These are phyloP conservation scores for Achroia grisella DNA, from an alignment of 1,140 invertebrate species.

Conservation along the genomic window DNA sequence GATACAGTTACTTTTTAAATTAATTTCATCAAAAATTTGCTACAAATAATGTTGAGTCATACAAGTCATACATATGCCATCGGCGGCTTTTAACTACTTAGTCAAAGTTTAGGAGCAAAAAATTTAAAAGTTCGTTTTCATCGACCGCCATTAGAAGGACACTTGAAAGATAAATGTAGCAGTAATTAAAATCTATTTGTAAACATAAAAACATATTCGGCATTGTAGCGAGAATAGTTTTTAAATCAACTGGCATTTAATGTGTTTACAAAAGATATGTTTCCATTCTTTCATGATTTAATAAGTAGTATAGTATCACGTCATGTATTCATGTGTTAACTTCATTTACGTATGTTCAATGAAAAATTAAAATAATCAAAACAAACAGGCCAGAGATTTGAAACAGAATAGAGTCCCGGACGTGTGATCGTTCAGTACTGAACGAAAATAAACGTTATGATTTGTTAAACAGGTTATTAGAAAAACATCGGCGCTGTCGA, in stretches of 20 bases:
- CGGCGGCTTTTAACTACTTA: constrained; percentile 50
- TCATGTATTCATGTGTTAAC: constrained; percentile 24
- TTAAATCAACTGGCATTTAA: too few relatives aligned
- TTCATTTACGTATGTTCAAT: constrained; percentile 36
- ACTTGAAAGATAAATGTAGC: constrained; percentile 57
- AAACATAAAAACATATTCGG: background rate
- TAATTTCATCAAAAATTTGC: constrained; percentile 61
- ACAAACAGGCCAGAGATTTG: constrained; percentile 56
- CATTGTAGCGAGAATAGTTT: too few relatives aligned
- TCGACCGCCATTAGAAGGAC: constrained; percentile 54
- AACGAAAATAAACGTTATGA: constrained; percentile 68
- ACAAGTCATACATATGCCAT: constrained; percentile 40
- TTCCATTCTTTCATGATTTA: constrained; percentile 13
- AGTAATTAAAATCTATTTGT: constrained; percentile 4
- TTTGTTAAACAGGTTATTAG: constrained; percentile 67
- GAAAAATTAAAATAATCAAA: constrained; percentile 61
- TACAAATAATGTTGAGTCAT: constrained; percentile 59
- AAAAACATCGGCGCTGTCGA: constrained; percentile 53
- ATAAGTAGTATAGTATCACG: constrained; percentile 3
- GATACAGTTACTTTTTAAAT: constrained; percentile 52
- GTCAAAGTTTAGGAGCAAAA: constrained; percentile 33
- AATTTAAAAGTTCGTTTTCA: constrained; percentile 48
- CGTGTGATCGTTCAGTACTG: constrained; percentile 59
- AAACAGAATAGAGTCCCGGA: constrained; percentile 65
- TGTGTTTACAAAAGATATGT: constrained; percentile 8